phyloP scores from a whole-genome alignment of 2,797 vertebrate genomes.

The Chelon auratus region DNA sequence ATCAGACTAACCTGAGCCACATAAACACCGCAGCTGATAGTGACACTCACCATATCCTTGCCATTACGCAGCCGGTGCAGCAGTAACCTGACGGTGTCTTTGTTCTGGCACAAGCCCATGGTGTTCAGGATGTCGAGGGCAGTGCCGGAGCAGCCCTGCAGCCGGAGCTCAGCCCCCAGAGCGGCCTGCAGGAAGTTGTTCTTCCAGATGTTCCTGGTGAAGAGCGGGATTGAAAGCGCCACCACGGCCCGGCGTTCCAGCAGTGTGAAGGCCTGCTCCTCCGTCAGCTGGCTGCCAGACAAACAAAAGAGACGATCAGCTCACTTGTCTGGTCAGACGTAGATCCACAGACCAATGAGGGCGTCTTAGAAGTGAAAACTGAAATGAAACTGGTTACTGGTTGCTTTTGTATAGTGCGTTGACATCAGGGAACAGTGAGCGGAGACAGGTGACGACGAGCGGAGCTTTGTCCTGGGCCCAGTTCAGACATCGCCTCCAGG shows the following conservation, averaged over 20 bases:
- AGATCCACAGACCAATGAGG: neutral
- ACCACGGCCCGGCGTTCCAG: conserved; percentile 72
- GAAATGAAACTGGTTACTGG: conserved; percentile 40
- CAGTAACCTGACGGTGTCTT: conserved; percentile 73
- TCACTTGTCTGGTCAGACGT: neutral
- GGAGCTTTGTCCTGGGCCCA: conserved; percentile 76
- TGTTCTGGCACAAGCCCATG: conserved; percentile 80
- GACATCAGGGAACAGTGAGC: conserved; percentile 72
- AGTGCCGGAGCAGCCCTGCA: conserved; percentile 72
- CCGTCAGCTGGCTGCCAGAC: conserved; percentile 62
- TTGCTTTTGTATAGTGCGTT: conserved; percentile 67
- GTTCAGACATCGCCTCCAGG: conserved; percentile 70
- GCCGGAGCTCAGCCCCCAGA: conserved; percentile 74
- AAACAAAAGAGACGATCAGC: conserved; percentile 10
- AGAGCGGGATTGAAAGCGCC: conserved; percentile 76
- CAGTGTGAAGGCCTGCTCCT: conserved; percentile 70
- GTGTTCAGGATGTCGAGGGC: conserved; percentile 75
- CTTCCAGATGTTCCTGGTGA: conserved; percentile 80
- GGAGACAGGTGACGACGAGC: conserved; percentile 72
- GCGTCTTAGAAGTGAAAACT: no score
- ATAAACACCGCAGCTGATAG: neutral
- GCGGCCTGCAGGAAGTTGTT: conserved; percentile 79
- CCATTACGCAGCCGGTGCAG: conserved; percentile 62
- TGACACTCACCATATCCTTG: conserved; percentile 58
- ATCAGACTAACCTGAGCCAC: no score